These are phyloP conservation scores for Pomatorhinus ruficollis DNA, from an alignment of 2,113 vertebrate species.

Conservation along the genomic window DNA sequence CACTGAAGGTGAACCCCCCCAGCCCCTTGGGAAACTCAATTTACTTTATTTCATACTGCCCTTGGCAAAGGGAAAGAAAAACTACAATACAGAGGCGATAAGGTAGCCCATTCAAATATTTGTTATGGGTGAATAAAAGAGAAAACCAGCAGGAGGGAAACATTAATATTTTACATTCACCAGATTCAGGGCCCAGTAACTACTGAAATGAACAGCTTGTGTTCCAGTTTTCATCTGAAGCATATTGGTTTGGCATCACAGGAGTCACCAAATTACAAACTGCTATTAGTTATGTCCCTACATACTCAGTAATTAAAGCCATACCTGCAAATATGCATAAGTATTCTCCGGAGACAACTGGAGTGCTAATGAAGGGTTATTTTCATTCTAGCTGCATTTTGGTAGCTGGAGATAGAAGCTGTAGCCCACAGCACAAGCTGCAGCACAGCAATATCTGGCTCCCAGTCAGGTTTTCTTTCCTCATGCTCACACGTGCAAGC, in stretches of 20 bases:
- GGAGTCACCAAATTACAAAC: background rate
- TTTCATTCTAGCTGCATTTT: background rate
- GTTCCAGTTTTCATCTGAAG: background rate
- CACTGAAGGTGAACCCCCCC: background rate
- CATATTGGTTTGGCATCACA: background rate
- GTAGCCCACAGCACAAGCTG: background rate
- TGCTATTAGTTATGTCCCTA: background rate
- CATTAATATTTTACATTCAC: background rate
- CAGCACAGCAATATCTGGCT: background rate
- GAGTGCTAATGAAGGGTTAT: background rate
- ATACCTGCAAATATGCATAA: background rate
- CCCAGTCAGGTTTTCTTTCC: background rate
- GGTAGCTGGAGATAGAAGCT: background rate
- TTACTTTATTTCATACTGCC: background rate
- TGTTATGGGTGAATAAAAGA: background rate
- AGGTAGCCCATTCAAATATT: background rate
- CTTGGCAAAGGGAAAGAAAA: background rate
- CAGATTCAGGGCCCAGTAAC: background rate
- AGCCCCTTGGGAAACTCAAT: background rate
- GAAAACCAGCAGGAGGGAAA: background rate
- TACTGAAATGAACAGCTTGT: background rate
- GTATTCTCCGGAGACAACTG: background rate
- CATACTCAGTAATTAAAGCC: background rate
- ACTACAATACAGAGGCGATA: background rate
- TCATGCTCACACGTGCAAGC: background rate